A percentile compares a stretch with the other conserved stretches of the same genome.
These are phyloP conservation scores for Sesamia nonagrioides DNA, from an alignment of 1,140 invertebrate genomes.

Conservation along the genomic window DNA sequence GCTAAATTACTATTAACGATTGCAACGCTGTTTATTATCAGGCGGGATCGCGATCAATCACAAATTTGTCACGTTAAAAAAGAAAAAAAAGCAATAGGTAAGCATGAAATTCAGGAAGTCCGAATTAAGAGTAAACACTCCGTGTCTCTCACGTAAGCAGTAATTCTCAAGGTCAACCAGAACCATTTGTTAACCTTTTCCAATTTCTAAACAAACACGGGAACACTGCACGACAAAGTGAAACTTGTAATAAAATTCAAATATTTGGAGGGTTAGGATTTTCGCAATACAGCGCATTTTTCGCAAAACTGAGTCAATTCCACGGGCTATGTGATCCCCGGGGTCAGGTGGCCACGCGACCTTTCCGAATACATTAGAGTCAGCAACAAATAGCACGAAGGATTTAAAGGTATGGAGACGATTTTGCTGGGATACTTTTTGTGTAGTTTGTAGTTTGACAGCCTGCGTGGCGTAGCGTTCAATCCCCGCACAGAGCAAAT, in stretches of 20 bases:
- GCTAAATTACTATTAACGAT: too few relatives aligned
- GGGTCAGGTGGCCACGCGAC: constrained; percentile 25
- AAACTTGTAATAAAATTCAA: constrained; percentile 33
- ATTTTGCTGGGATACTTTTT: not conserved
- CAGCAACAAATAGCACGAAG: constrained; percentile 17
- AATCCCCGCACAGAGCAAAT: too few relatives aligned
- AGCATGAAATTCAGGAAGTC: not conserved
- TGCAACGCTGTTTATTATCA: too few relatives aligned
- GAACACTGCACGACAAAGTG: not conserved
- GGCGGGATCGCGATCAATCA: too few relatives aligned
- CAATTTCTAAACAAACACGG: constrained; percentile 8
- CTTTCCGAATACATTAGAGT: constrained; percentile 27
- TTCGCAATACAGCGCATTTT: not conserved
- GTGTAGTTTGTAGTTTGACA: too few relatives aligned
- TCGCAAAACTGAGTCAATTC: not conserved
- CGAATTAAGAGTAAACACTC: not conserved
- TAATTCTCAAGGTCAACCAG: not conserved
- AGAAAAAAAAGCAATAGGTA: not conserved
- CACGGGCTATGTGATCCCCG: constrained; percentile 12
- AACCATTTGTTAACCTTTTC: not conserved
- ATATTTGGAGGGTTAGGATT: constrained; percentile 13
- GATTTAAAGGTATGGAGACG: constrained; percentile 6
- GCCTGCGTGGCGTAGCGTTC: too few relatives aligned
- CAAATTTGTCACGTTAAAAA: too few relatives aligned
- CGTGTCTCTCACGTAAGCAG: not conserved